Evolutionary conservation across 1,140 invertebrate species (phyloP), one percentile per base, ranked within the genome.

Genomic region (Musca vetustissima): DNA sequence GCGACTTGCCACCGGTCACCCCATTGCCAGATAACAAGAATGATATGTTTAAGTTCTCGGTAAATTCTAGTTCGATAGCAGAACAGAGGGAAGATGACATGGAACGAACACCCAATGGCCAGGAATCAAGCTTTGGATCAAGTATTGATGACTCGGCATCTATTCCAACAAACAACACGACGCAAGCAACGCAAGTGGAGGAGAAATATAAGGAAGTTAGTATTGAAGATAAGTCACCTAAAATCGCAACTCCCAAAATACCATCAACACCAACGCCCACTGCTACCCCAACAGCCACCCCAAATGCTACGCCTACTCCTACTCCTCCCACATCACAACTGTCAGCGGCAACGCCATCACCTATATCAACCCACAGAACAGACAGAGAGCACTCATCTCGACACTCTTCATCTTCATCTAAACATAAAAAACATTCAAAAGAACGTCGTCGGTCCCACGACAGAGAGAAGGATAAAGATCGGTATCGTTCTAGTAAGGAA

Each of bases 401-500:
- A 11, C 57, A 64, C 0, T 68, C 71, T 4, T 55, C 71, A 11
- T 72, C 73, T 0, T 78, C 77, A 1, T 76, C 75, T 2, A 70
- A 72, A 9, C 73, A 73, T 0, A 81, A 80, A 43, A 80, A 73
- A 19, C 65, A 61, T 50, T 76, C 73, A 6, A 75, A 69, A 32
- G 71, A 70, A 7, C 50, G 52, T 3, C 14, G 64, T 11, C 25
- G 24, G 14, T 59, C 61, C 2, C 64, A 66, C 24, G 50, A 55
- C 9, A 36, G 65, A 36, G 65, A 61, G 21, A 69, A 47, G 9
- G 36, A 65, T 17, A 69, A 22, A 65, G 66, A 70, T 19, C 48
- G 52, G 4, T 15, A 67, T 22, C 43, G 66, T 2, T 14, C 36
- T 55, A 65, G 48, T 21, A 68, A 50, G 19, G 36, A 64, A 2